Conservation (phyloP, 1,140 invertebrate species). For the Drosophila asahinai region DNA sequence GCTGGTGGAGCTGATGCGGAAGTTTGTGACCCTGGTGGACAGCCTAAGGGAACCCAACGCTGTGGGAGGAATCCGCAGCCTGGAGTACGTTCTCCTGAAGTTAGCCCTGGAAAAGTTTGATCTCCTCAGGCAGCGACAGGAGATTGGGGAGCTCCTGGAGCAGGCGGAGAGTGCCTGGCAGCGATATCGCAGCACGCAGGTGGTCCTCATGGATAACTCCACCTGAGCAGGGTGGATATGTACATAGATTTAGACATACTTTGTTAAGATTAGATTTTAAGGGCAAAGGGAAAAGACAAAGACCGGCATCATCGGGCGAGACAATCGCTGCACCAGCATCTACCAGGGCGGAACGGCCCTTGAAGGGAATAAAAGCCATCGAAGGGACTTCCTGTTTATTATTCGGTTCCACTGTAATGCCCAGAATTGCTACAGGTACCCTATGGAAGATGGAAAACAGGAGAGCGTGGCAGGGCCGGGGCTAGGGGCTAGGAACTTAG, state of each 20-base stretch:
- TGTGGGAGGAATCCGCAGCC: constrained; percentile 45
- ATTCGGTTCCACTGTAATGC: constrained; percentile 54
- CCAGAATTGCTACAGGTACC: constrained; percentile 63
- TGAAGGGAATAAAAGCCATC: constrained; percentile 33
- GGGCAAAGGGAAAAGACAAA: constrained; percentile 26
- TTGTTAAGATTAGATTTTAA: constrained; percentile 11
- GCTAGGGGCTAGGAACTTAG: constrained; percentile 1
- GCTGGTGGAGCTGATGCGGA: constrained; percentile 53
- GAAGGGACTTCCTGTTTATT: constrained; percentile 65
- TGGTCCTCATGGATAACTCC: constrained; percentile 47
- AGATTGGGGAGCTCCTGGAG: constrained; percentile 45
- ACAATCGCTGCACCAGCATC: constrained; percentile 42
- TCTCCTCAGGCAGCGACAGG: constrained; percentile 37
- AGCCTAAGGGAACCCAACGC: constrained; percentile 33
- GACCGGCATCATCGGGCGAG: constrained; percentile 23
- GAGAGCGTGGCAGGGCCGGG: not conserved
- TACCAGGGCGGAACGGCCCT: constrained; percentile 26
- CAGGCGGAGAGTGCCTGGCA: constrained; percentile 48
- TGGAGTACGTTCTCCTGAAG: constrained; percentile 69
- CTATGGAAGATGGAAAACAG: not conserved
- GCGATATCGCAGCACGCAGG: constrained; percentile 50
- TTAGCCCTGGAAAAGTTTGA: constrained; percentile 63
- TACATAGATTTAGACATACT: constrained; percentile 3
- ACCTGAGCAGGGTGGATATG: constrained; percentile 19
- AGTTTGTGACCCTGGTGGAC: constrained; percentile 55